Percentiles rank a stretch among this genome's conserved stretches.
phyloP scores from a whole-genome alignment of 2,797 vertebrate species.

The Scolopax bukidnonensis region DNA sequence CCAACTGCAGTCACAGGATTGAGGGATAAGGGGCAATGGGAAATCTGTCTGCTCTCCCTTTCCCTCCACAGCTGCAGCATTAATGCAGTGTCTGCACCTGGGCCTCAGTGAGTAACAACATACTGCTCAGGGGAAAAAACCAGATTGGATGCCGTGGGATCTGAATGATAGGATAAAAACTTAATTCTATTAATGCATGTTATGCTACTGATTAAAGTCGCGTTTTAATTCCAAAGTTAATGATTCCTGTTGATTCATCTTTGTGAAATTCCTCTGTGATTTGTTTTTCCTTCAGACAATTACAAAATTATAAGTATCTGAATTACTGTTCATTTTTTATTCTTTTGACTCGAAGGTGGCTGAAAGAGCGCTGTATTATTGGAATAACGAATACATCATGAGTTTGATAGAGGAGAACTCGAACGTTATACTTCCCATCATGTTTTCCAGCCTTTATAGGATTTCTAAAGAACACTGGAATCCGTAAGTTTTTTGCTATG shows the following conservation, averaged over 20 bases:
- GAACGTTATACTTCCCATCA: constrained; percentile 98
- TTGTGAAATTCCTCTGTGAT: background rate
- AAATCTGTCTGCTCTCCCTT: background rate
- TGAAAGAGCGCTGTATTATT: constrained; percentile 97
- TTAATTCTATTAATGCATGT: background rate
- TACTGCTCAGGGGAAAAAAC: background rate
- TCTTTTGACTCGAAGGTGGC: constrained; percentile 85
- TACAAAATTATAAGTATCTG: background rate
- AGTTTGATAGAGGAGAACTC: constrained; percentile 99
- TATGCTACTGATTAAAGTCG: background rate
- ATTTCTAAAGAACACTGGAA: constrained; percentile 99
- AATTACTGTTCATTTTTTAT: constrained; percentile 27
- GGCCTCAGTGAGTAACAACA: background rate
- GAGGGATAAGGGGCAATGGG: background rate
- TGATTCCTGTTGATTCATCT: background rate
- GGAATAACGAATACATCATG: constrained; percentile 99
- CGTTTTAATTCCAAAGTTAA: background rate
- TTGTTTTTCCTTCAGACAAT: constrained; percentile 28
- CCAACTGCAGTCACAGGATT: background rate
- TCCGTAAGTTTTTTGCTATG: constrained; percentile 85
- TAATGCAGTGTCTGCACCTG: background rate
- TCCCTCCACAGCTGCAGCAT: background rate
- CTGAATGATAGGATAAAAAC: background rate
- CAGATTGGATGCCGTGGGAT: background rate
- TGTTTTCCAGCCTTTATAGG: constrained; percentile 98